Conservation (phyloP, 1,140 invertebrate genomes). For the Trichonephila clavata region DNA sequence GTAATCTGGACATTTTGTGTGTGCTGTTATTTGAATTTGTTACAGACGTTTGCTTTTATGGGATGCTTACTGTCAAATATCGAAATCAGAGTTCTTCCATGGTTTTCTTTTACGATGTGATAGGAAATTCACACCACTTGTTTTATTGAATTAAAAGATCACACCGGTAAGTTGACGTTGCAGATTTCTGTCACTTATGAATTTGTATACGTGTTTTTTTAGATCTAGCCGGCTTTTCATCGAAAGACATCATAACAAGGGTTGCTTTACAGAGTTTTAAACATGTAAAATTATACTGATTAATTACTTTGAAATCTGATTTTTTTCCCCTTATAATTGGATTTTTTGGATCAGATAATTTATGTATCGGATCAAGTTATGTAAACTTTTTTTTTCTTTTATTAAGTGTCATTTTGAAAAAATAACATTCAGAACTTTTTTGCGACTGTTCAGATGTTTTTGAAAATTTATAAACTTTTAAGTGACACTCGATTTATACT, state of each 20-base stretch:
- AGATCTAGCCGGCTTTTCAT: slow-evolving; percentile 17
- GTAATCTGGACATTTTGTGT: slow-evolving; percentile 46
- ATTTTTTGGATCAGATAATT: too few species aligned
- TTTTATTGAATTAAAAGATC: slow-evolving; percentile 45
- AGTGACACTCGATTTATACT: too few species aligned
- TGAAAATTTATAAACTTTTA: too few species aligned
- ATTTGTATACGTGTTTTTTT: slow-evolving; percentile 49
- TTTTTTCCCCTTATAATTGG: too few species aligned
- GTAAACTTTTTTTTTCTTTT: too few species aligned
- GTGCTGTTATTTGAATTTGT: slow-evolving; percentile 33
- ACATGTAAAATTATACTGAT: too few species aligned
- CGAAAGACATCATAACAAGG: background rate
- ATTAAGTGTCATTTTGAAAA: too few species aligned
- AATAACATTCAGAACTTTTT: too few species aligned
- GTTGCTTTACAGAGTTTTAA: background rate
- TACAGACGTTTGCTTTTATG: slow-evolving; percentile 21
- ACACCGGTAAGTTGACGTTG: slow-evolving; percentile 52
- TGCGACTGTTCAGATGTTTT: too few species aligned
- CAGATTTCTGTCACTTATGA: background rate
- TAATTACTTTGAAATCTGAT: too few species aligned
- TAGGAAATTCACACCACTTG: background rate
- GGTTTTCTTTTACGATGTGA: slow-evolving; percentile 34
- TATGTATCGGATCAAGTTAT: too few species aligned
- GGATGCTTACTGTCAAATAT: slow-evolving; percentile 23
- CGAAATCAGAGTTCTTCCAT: background rate